Conservation (phyloP, 2,113 vertebrate genomes). For the Spea multiplicata region DNA sequence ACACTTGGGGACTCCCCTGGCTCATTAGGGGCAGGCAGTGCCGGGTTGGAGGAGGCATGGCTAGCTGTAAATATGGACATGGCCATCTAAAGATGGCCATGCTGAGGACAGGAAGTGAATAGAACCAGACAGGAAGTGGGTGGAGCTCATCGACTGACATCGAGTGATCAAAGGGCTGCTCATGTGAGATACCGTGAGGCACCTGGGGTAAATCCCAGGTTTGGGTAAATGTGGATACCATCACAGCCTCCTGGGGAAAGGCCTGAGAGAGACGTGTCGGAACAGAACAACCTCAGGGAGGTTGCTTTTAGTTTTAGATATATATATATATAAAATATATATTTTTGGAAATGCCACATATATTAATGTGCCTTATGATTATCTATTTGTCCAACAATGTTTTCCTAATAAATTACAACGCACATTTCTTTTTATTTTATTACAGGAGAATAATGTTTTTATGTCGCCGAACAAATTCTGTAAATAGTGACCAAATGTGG, state of each 20-base stretch:
- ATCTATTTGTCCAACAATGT: constrained; percentile 54
- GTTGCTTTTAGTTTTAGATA: constrained; percentile 60
- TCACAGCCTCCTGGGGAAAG: neutral
- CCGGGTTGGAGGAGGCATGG: no score
- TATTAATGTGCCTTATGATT: constrained; percentile 70
- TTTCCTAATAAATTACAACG: constrained; percentile 62
- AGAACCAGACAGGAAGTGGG: no score
- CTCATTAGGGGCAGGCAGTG: no score
- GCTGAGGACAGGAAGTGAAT: no score
- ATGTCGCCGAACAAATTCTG: constrained; percentile 49
- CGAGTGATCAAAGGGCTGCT: no score
- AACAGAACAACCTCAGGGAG: constrained; percentile 77
- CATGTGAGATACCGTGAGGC: no score
- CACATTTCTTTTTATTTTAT: constrained; percentile 66
- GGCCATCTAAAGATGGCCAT: no score
- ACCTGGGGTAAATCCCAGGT: no score
- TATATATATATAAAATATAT: constrained; percentile 42
- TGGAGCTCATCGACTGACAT: no score
- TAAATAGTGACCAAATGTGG: constrained; percentile 35
- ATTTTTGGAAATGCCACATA: constrained; percentile 65
- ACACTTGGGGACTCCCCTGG: no score
- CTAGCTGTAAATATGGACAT: no score
- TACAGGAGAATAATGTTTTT: constrained; percentile 54
- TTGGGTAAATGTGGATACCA: neutral
- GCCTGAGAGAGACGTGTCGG: constrained; percentile 62